These are phyloP conservation scores for Limenitis arthemis DNA, from an alignment of 2,888 invertebrate genomes.

Conservation along the genomic window DNA sequence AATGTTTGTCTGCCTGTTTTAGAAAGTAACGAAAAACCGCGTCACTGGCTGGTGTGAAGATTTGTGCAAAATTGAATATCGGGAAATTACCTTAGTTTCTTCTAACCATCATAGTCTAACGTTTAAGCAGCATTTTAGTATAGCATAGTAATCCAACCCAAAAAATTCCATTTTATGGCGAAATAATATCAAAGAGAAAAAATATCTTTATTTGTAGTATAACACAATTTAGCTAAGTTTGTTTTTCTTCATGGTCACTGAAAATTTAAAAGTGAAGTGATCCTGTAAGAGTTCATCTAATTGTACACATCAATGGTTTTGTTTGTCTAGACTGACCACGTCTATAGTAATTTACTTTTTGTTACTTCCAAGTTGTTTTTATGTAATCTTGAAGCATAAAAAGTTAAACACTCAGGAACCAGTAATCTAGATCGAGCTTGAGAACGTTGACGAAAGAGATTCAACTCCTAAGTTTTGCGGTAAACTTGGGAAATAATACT, in stretches of 20 bases:
- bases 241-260: background rate
- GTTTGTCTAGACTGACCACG: constrained; percentile 15
- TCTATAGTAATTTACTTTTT: constrained; percentile 1
- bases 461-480: background rate
- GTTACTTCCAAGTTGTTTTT: constrained; percentile 4
- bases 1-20: too few species aligned
- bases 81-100: too few species aligned
- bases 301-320: constrained; percentile 5
- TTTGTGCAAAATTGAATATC: too few species aligned
- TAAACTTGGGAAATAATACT: too few species aligned
- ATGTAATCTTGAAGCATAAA: constrained; percentile 2
- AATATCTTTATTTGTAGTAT: background rate
- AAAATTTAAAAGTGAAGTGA: background rate
- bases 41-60: too few species aligned
- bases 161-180: too few species aligned
- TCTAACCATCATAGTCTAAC: too few species aligned
- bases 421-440: constrained; percentile 5
- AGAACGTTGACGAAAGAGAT: constrained; percentile 5
- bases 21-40: too few species aligned
- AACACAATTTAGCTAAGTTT: background rate
- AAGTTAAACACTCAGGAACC: background rate
- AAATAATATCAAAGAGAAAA: too few species aligned
- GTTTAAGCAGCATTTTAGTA: too few species aligned
- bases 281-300: background rate
- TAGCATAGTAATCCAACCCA: too few species aligned